Evolutionary conservation across 2,888 invertebrate genomes (phyloP).

Genomic region (Doris montereyensis): DNA sequence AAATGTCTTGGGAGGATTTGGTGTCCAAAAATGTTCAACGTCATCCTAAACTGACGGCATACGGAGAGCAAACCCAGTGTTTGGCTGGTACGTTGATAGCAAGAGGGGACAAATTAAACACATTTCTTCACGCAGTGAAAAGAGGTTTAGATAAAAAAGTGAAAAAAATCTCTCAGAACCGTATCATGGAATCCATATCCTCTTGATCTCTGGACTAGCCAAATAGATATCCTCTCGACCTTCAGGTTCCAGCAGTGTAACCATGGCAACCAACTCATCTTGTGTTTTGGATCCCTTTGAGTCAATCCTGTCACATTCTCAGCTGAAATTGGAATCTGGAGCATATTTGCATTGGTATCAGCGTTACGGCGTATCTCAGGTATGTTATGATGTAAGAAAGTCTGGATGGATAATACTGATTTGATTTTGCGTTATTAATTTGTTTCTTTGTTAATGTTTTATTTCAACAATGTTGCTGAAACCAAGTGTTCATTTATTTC

Average conservation of each 20-base stretch:
- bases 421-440: too few relatives aligned
- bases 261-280: slow-evolving; percentile 64
- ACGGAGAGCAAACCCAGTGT: slow-evolving; percentile 54
- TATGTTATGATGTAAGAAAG: too few relatives aligned
- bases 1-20: slow-evolving; percentile 60
- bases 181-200: slow-evolving; percentile 70
- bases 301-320: slow-evolving; percentile 55
- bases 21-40: slow-evolving; percentile 50
- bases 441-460: too few relatives aligned
- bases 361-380: slow-evolving; percentile 59
- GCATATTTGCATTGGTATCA: slow-evolving; percentile 72
- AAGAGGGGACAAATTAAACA: slow-evolving; percentile 58
- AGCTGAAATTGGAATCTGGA: slow-evolving; percentile 59
- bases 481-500: too few relatives aligned
- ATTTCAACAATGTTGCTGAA: too few relatives aligned
- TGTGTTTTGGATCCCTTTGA: slow-evolving; percentile 59
- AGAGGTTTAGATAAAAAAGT: slow-evolving; percentile 55
- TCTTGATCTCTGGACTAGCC: slow-evolving; percentile 68
- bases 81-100: slow-evolving; percentile 60
- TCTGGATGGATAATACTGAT: too few relatives aligned
- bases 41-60: slow-evolving; percentile 48
- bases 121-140: slow-evolving; percentile 52
- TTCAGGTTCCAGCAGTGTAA: slow-evolving; percentile 56
- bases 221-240: slow-evolving; percentile 48
- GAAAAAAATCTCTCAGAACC: slow-evolving; percentile 52